Conservation (phyloP, 2,888 invertebrate species). For the Epiblema foenella region DNA sequence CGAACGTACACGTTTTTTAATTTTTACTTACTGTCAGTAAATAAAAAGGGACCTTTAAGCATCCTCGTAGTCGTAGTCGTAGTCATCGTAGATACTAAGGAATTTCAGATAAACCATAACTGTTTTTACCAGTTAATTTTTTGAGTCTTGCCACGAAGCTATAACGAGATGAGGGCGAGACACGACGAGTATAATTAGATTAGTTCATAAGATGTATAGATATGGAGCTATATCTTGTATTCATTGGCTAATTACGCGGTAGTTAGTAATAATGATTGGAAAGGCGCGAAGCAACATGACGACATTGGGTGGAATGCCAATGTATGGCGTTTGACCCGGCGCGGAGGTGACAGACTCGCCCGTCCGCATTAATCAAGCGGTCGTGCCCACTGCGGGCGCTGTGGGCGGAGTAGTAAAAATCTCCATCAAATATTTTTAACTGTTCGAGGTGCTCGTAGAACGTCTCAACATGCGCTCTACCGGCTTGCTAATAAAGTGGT, state of each 20-base stretch:
- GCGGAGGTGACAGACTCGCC: constrained; percentile 27
- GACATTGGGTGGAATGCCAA: constrained; percentile 53
- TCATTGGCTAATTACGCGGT: not conserved
- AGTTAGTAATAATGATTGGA: constrained; percentile 33
- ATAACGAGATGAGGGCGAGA: not conserved
- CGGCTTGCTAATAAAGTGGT: too few species aligned
- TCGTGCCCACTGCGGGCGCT: not conserved
- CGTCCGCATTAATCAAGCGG: constrained; percentile 25
- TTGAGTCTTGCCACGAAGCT: not conserved
- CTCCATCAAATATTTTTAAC: too few species aligned
- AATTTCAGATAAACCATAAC: too few species aligned
- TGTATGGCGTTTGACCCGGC: constrained; percentile 38
- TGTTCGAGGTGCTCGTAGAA: too few species aligned
- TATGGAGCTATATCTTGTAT: not conserved
- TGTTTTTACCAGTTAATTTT: too few species aligned
- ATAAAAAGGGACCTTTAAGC: not conserved
- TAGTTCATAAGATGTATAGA: not conserved
- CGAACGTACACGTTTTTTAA: too few species aligned
- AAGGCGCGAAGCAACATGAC: constrained; percentile 43
- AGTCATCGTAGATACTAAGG: too few species aligned
- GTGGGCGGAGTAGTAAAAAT: not conserved
- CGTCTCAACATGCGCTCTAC: too few species aligned
- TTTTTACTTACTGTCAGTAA: not conserved
- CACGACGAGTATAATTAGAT: too few species aligned
- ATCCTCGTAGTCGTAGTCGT: not conserved